Base-by-base conservation (phyloP, 2,797 vertebrate species). In the Anabacerthia variegaticeps region DNA sequence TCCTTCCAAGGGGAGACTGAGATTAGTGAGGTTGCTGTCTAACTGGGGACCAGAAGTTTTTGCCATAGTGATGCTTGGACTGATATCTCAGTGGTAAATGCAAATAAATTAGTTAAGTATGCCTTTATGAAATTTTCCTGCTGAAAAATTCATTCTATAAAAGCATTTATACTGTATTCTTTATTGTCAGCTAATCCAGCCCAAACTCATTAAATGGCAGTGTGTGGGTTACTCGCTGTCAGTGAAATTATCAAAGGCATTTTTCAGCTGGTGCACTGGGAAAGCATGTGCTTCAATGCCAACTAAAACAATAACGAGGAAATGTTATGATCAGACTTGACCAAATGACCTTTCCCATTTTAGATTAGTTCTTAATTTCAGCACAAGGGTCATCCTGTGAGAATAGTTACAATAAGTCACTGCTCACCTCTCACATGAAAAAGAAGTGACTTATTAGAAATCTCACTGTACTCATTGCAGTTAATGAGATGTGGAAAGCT, bases 401-500 rank as follows among this genome's bases (percentile, higher is more conserved):
- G 98, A 97, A 97, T 98, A 97, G 96, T 96, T 96, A 97, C 97
- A 97, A 98, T 96, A 98, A 98, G 97, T 97, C 97, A 97, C 97
- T 97, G 97, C 97, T 98, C 97, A 95, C 97, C 97, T 97, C 97
- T 98, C 97, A 97, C 96, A 97, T 96, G 96, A 98, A 98, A 98
- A 97, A 97, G 96, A 97, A 98, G 97, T 98, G 98, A 98, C 98
- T 98, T 98, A 98, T 98, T 98, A 98, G 97, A 96, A 98, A 97
- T 98, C 97, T 97, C 97, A 98, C 97, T 97, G 98, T 98, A 98
- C 97, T 98, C 97, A 98, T 98, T 98, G 98, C 96, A 98, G 98
- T 98, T 98, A 98, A 98, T 98, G 97, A 98, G 98, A 98, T 98
- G 98, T 98, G 98, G 98, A 98, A 98, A 98, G 98, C 97, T 98